Evolutionary conservation across 2,113 vertebrate species (phyloP).

Genomic region (Neolamprologus brichardi): DNA sequence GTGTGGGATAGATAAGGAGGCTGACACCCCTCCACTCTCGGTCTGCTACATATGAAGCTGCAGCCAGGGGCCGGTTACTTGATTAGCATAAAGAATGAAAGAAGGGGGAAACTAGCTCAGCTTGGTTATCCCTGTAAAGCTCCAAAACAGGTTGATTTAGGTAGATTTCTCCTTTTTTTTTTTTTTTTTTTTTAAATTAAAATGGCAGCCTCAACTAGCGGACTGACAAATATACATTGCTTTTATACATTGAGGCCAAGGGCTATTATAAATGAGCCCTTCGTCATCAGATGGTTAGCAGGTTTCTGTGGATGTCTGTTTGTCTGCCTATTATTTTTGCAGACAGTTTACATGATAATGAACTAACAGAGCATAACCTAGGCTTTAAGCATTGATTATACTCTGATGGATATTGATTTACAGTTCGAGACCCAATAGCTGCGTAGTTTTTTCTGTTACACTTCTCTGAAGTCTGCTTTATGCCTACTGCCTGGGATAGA

Average conservation of each 20-base stretch:
- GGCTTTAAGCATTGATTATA: neutral
- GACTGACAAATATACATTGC: neutral
- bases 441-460: neutral
- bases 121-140: neutral
- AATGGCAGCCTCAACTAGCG: neutral
- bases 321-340: neutral
- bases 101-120: neutral
- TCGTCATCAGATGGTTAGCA: neutral
- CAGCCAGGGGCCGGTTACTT: neutral
- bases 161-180: neutral
- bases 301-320: neutral
- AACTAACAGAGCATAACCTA: neutral
- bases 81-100: neutral
- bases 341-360: neutral
- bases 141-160: neutral
- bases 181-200: rapidly evolving
- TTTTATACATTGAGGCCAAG: neutral
- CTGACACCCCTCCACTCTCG: neutral
- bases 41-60: neutral
- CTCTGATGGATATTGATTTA: neutral
- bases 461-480: neutral
- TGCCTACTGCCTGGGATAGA: neutral
- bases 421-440: neutral
- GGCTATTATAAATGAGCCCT: neutral
- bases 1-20: neutral